A percentile compares a stretch with the other conserved stretches of the same genome.
Conservation (phyloP, 2,113 vertebrate genomes). For the Salvelinus namaycush region DNA sequence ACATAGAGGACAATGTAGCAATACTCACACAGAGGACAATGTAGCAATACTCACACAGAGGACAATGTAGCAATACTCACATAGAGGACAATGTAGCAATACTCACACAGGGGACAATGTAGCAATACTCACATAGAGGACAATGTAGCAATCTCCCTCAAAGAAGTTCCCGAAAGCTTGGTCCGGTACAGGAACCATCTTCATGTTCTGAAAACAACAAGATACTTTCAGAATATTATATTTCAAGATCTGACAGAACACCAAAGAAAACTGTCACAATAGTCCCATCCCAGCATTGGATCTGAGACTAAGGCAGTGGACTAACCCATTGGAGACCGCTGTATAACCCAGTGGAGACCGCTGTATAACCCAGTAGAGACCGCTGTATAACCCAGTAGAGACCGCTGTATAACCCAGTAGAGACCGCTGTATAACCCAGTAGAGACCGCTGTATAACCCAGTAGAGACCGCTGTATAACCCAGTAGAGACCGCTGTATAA, state of each 20-base stretch:
- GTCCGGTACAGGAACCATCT: constrained; percentile 81
- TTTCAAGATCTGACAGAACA: neutral
- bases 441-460: too few relatives aligned
- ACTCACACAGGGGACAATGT: constrained; percentile 84
- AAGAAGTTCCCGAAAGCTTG: constrained; percentile 85
- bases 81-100: neutral
- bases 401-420: too few relatives aligned
- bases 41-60: constrained; percentile 75
- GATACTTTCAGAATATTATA: neutral
- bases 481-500: too few relatives aligned
- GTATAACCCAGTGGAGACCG: too few relatives aligned
- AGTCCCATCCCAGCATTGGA: too few relatives aligned
- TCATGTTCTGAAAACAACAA: constrained; percentile 77
- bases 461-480: too few relatives aligned
- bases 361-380: too few relatives aligned
- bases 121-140: constrained; percentile 87
- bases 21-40: constrained; percentile 37
- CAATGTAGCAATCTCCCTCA: constrained; percentile 88
- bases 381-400: too few relatives aligned
- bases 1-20: constrained; percentile 85
- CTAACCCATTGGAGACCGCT: too few relatives aligned
- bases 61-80: constrained; percentile 80
- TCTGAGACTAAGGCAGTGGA: too few relatives aligned
- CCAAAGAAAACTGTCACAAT: neutral
- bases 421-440: too few relatives aligned